Base-by-base conservation (phyloP, 2,888 invertebrate genomes). In the Nycteola revayana region DNA sequence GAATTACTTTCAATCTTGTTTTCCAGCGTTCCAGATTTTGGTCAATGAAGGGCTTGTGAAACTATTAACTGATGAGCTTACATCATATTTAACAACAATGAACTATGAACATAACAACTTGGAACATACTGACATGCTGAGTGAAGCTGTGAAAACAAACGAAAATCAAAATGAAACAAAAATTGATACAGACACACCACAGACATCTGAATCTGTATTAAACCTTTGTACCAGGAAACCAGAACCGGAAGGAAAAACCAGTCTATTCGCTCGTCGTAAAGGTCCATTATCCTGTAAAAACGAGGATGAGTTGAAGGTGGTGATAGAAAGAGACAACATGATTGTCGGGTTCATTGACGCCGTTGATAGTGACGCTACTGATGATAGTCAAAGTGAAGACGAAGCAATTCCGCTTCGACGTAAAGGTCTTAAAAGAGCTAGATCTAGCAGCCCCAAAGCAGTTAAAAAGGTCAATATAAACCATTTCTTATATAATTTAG, bases 291-390 rank as follows among this genome's bases (percentile, higher is more conserved):
- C 56, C 1, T 54, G 66, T 20, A 72, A 67, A 35, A 75, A 69
- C 29, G 76, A 76, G 35, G 86, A 86, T 51, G 83, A 82, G 36
- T 53, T 82, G 27, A 84, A 80, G 48, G 79, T 88, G 9, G 76
- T 84, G 1, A 87, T 89, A 52, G 86, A 88, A 64, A 79, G 86
- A 40, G 88, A 88, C 48, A 88, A 87, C 50, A 87, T 87, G 86
- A 76, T 86, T 10, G 81, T 87, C 11, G 85, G 85, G 2, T 87
- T 88, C 47, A 66, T 79, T 22, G 88, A 87, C 41, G 75, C 81
- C 2, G 60, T 78, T 2, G 82, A 83, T 17, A 86, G 82, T 34
- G 86, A 86, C 20, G 74, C 66, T 0, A 70, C 76, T 1, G 86
- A 87, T 7, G 78, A 81, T n/a, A 80, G 77, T 36, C 66, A 64